These are phyloP conservation scores for Himalopsyche phryganea DNA, from an alignment of 1,140 invertebrate species.

Conservation along the genomic window DNA sequence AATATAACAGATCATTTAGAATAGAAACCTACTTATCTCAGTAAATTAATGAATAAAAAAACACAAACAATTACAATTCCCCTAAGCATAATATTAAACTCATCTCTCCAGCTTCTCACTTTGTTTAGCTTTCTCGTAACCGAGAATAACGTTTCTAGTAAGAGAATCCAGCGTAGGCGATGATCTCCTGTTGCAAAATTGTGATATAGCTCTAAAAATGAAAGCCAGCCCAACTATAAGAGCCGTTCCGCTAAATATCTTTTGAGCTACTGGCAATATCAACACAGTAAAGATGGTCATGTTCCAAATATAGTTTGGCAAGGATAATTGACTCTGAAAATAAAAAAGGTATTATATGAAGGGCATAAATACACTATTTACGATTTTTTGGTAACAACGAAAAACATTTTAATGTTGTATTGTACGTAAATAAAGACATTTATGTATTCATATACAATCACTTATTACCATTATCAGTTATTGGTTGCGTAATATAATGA, in stretches of 20 bases:
- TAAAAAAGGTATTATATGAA: too few relatives aligned
- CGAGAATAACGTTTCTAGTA: slow-evolving; percentile 41
- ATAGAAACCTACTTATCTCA: too few relatives aligned
- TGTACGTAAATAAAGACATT: slow-evolving; percentile 3
- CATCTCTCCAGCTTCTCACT: too few relatives aligned
- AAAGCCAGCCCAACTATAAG: slow-evolving; percentile 39
- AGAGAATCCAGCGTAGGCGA: slow-evolving; percentile 34
- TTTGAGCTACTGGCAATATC: slow-evolving; percentile 46
- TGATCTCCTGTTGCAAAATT: slow-evolving; percentile 33
- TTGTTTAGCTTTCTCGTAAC: slow-evolving; percentile 34
- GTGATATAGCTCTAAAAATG: slow-evolving; percentile 36
- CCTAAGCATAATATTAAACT: too few relatives aligned
- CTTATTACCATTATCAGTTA: background rate
- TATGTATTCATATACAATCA: slow-evolving; percentile 1
- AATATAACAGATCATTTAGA: too few relatives aligned
- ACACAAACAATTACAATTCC: too few relatives aligned
- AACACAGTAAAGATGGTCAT: slow-evolving; percentile 51
- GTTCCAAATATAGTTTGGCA: slow-evolving; percentile 51
- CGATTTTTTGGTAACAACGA: too few relatives aligned
- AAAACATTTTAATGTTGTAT: background rate
- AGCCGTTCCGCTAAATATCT: slow-evolving; percentile 36
- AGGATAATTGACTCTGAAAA: slow-evolving; percentile 57
- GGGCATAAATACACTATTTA: slow-evolving; percentile 28
- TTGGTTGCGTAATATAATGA: too few relatives aligned
- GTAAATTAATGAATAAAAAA: too few relatives aligned